phyloP scores from a whole-genome alignment of 2,797 vertebrate genomes.

The Onychomys torridus region DNA sequence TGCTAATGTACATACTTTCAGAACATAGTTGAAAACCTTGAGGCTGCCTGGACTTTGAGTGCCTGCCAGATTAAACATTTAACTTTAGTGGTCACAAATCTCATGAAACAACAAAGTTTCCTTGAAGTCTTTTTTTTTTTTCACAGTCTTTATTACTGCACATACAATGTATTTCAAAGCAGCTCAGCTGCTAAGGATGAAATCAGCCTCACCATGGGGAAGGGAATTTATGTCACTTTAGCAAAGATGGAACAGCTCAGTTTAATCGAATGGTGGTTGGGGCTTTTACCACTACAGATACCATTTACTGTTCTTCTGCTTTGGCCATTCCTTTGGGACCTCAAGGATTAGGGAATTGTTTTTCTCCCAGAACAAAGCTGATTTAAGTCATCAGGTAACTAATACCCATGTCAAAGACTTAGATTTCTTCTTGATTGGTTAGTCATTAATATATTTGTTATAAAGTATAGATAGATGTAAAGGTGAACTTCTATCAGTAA shows the following conservation, averaged over 20 bases:
- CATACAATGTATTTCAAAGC: slow-evolving; percentile 10
- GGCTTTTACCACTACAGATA: not conserved
- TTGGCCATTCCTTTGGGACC: not conserved
- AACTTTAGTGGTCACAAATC: slow-evolving; percentile 52
- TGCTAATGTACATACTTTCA: not conserved
- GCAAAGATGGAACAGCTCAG: not conserved
- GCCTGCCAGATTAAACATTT: slow-evolving; percentile 61
- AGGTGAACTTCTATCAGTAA: slow-evolving; percentile 8
- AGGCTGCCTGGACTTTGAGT: slow-evolving; percentile 28
- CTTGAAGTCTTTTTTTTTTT: slow-evolving; percentile 55
- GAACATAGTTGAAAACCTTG: slow-evolving; percentile 26
- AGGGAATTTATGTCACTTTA: not conserved
- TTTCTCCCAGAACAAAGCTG: slow-evolving; percentile 1
- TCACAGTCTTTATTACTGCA: slow-evolving; percentile 1
- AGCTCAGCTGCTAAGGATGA: not conserved
- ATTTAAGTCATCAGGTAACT: not conserved
- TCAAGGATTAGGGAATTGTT: not conserved
- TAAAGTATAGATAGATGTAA: not conserved
- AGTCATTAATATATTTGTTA: not conserved
- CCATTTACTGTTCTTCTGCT: not conserved
- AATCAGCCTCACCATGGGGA: not conserved
- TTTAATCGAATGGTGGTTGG: not conserved
- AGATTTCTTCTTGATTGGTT: not conserved
- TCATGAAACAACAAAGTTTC: slow-evolving; percentile 46
- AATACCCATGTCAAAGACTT: not conserved